Evolutionary conservation across 2,797 vertebrate genomes (phyloP), one percentile per base, ranked within the genome.

Genomic region (Enteromius thamalakanensis): DNA sequence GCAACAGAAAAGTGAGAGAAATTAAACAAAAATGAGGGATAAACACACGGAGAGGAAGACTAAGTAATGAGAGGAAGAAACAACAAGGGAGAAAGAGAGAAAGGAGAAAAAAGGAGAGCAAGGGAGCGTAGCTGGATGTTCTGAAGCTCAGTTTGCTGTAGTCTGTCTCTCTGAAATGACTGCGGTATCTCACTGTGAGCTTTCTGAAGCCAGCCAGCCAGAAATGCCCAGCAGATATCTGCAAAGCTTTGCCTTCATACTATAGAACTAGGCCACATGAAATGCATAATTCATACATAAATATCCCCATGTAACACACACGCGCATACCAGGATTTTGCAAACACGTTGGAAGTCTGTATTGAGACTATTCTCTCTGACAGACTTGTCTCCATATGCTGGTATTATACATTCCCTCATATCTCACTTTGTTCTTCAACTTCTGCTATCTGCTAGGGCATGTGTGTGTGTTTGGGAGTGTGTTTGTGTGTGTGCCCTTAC

Each of bases 231-330:
- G 80, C 81, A 85, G 76, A 86, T 84, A 86, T 86, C 87, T 88
- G 78, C 62, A 84, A 85, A 72, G 64, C 82, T 80, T 70, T 67
- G 70, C 76, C 74, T 81, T 74, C 88, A 80, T 86, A 76, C 87
- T 90, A 88, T 89, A 90, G 58, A 89, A 88, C 85, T 81, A 84
- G 86, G 87, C 82, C 87, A 87, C 87, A 87, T 58, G 84, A 86
- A 80, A 89, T 89, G 80, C 88, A 89, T 89, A 62, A 90, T 89
- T 89, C 86, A 87, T 88, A 79, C 45, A 65, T 85, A 69, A 81
- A 85, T 82, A 72, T 82, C 82, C 81, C 76, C 81, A 53, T 85
- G 51, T 76, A 75, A 78, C 74, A 11, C 80, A 87, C 58, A 60
- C 81, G 55, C 26, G 12, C 42, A 58, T 53, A 55, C 51, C 45